Percentiles rank a stretch among this genome's conserved stretches.
Evolutionary conservation across 1,140 invertebrate genomes (phyloP).

Genomic region (Brachionus koreanus): DNA sequence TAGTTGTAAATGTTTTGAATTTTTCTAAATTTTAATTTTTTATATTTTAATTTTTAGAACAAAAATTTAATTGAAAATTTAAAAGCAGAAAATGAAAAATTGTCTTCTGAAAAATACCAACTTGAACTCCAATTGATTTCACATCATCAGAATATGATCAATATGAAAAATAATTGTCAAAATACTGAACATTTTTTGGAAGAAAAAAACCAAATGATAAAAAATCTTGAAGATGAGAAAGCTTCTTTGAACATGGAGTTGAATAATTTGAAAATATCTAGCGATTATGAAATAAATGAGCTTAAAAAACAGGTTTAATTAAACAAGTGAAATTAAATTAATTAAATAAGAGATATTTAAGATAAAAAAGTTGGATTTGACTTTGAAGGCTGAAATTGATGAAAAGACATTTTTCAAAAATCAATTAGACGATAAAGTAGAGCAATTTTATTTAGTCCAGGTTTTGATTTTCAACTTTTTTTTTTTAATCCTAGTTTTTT

Average conservation of each 20-base stretch:
- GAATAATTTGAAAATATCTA: slow-evolving; percentile 3
- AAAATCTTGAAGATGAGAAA: background rate
- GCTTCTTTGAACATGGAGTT: background rate
- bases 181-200: background rate
- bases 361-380: slow-evolving; percentile 19
- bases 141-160: background rate
- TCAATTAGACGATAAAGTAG: background rate
- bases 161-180: slow-evolving; percentile 10
- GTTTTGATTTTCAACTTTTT: background rate
- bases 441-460: background rate
- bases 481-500: background rate
- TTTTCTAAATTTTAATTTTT: background rate
- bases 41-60: background rate
- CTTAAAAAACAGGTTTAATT: background rate
- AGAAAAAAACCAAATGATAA: background rate
- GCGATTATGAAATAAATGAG: slow-evolving; percentile 1
- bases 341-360: background rate
- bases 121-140: background rate
- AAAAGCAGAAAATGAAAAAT: background rate
- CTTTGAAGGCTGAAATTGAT: background rate
- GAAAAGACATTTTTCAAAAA: background rate
- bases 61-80: background rate
- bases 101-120: background rate
- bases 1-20: background rate
- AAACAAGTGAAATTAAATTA: background rate